Evolutionary conservation across 2,888 invertebrate species (phyloP), one percentile per base, ranked within the genome.

Genomic region (Hedya salicella): DNA sequence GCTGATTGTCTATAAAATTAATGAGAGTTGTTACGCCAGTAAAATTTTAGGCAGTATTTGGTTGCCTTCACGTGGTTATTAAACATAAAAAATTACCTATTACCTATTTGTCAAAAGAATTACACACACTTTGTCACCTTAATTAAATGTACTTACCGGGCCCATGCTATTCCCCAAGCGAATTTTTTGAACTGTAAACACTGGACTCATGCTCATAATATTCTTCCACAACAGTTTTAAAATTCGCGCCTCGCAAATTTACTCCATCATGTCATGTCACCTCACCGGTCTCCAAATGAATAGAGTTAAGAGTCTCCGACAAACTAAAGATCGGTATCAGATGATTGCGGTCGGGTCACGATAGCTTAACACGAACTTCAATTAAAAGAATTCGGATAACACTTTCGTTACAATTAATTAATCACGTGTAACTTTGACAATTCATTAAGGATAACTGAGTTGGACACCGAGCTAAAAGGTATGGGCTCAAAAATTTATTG

Each of bases 291-390:
- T 82, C 79, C 77, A 82, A 82, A 81, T 78, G 82, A 85, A 85
- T 83, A 78, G 76, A 80, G 80, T 87, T 86, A 85, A 78, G 82
- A 80, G 77, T 76, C 75, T 80, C 79, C 80, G 78, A 78, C 80
- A 82, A 86, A 85, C 78, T 75, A 80, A 69, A 87, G 89, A 90
- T 89, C 81, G 69, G 80, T 91, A 89, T 89, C 90, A 76, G 79
- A 79, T 89, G 89, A 89, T 88, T 86, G 87, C 77, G 81, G 82
- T 75, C 77, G 79, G 77, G 85, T 83, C 87, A 89, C 89, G 87
- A 88, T 78, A 84, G 76, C 77, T 80, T 76, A 74, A 69, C 81
- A 82, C 82, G 83, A 83, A 85, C 81, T 85, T 82, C 80, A 87
- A 88, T 89, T 88, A 89, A 81, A 86, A 75, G 75, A 82, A 83